Conservation (phyloP, 2,888 invertebrate genomes). For the Scrobipalpa costella region DNA sequence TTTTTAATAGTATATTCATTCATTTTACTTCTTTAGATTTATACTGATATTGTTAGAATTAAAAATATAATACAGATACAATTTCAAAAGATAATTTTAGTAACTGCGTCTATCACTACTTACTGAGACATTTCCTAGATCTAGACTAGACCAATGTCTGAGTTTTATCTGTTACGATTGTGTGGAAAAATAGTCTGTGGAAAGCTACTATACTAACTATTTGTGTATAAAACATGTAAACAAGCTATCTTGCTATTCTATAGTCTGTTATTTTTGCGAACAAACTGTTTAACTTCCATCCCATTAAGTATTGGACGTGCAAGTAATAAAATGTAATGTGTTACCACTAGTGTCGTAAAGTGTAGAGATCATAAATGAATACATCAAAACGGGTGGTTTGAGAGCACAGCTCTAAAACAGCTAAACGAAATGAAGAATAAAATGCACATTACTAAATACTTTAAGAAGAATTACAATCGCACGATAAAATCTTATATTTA, state of each 20-base stretch:
- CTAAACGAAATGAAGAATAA: background rate
- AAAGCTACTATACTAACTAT: too few relatives aligned
- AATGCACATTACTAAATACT: conserved; percentile 20
- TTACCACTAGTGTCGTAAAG: background rate
- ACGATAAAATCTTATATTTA: conserved; percentile 15
- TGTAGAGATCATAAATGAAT: background rate
- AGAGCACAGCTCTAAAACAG: conserved; percentile 23
- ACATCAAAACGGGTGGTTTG: background rate
- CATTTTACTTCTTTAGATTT: background rate
- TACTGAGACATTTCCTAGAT: too few relatives aligned
- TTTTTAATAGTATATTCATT: background rate
- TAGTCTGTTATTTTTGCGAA: too few relatives aligned
- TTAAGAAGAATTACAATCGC: conserved; percentile 1
- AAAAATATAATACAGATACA: background rate
- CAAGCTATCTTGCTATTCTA: too few relatives aligned
- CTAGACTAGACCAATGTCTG: too few relatives aligned
- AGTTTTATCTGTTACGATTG: too few relatives aligned
- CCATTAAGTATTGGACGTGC: background rate
- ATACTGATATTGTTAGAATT: background rate
- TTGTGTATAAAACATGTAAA: too few relatives aligned
- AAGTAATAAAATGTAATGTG: background rate
- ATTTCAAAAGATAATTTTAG: background rate
- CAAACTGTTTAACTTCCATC: too few relatives aligned
- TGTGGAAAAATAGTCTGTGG: too few relatives aligned
- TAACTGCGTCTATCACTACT: too few relatives aligned